Conservation (phyloP, 2,888 invertebrate species). For the Sacculina carcini region DNA sequence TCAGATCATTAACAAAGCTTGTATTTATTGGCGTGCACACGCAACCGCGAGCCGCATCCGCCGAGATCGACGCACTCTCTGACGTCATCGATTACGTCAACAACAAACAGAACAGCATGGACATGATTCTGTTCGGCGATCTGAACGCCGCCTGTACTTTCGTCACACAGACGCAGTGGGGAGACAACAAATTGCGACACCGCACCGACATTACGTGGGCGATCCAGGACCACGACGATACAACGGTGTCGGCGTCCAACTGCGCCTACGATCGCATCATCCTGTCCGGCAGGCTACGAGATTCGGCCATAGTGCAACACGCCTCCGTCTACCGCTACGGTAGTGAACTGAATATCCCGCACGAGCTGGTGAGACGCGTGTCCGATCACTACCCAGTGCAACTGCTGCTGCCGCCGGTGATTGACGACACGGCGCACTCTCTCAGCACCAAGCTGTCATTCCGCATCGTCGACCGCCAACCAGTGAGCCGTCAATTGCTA, state of each 20-base stretch:
- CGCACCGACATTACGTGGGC: slow-evolving; percentile 30
- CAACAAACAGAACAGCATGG: background rate
- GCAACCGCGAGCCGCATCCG: slow-evolving; percentile 3
- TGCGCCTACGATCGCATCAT: slow-evolving; percentile 11
- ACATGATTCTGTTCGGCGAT: slow-evolving; percentile 8
- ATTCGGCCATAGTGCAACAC: background rate
- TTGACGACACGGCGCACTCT: too few species aligned
- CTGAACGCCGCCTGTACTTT: slow-evolving; percentile 22
- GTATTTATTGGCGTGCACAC: slow-evolving; percentile 7
- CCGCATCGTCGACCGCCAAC: too few species aligned
- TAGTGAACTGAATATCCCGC: background rate
- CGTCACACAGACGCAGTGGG: slow-evolving; percentile 21
- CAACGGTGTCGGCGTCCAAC: slow-evolving; percentile 6
- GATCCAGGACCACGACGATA: slow-evolving; percentile 20
- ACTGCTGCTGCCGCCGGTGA: too few species aligned
- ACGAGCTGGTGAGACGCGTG: background rate
- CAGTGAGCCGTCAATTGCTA: too few species aligned
- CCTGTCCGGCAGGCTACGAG: slow-evolving; percentile 1
- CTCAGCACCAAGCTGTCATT: too few species aligned
- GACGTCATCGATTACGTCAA: slow-evolving; percentile 9
- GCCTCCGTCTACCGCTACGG: slow-evolving; percentile 7
- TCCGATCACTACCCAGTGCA: slow-evolving; percentile 10
- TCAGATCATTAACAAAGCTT: background rate
- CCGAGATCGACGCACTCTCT: slow-evolving; percentile 8
- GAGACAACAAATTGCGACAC: slow-evolving; percentile 17